Conservation (phyloP, 1,140 invertebrate genomes). For the Drosophila nannoptera region DNA sequence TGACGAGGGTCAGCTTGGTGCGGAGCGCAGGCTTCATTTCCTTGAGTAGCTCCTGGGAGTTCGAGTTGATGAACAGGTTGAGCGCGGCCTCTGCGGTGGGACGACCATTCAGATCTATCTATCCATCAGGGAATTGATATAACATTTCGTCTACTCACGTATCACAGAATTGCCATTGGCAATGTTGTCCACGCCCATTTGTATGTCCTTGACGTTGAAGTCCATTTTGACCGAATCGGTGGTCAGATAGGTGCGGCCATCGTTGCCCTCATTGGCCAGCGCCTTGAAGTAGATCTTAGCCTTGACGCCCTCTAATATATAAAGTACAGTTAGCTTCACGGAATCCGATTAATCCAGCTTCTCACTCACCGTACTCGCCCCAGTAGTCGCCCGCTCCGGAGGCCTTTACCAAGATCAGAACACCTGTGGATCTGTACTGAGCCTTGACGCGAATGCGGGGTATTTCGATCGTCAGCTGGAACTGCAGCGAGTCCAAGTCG, state of each 20-base stretch:
- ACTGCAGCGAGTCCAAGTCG: constrained; percentile 86
- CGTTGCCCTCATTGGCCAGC: constrained; percentile 80
- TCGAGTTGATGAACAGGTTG: constrained; percentile 91
- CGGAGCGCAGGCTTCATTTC: constrained; percentile 92
- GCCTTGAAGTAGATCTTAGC: constrained; percentile 90
- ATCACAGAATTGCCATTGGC: constrained; percentile 88
- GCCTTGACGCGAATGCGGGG: constrained; percentile 87
- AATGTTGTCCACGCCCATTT: constrained; percentile 90
- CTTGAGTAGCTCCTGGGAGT: constrained; percentile 88
- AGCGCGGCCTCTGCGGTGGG: constrained; percentile 85
- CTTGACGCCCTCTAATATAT: constrained; percentile 85
- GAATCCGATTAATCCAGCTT: background rate
- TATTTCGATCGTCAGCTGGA: constrained; percentile 87
- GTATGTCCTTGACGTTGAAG: constrained; percentile 88
- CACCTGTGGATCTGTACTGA: constrained; percentile 87
- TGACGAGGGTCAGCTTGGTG: constrained; percentile 86
- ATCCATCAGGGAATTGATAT: background rate
- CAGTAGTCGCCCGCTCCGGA: constrained; percentile 91
- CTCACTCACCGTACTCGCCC: constrained; percentile 88
- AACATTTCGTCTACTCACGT: constrained; percentile 81
- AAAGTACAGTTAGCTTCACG: background rate
- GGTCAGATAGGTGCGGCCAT: constrained; percentile 83
- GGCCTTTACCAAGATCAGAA: constrained; percentile 87
- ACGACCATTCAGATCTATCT: background rate
- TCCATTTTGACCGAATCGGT: constrained; percentile 89